Evolutionary conservation across 2,113 vertebrate species (phyloP).

Genomic region (Cricetomys ansorgei): DNA sequence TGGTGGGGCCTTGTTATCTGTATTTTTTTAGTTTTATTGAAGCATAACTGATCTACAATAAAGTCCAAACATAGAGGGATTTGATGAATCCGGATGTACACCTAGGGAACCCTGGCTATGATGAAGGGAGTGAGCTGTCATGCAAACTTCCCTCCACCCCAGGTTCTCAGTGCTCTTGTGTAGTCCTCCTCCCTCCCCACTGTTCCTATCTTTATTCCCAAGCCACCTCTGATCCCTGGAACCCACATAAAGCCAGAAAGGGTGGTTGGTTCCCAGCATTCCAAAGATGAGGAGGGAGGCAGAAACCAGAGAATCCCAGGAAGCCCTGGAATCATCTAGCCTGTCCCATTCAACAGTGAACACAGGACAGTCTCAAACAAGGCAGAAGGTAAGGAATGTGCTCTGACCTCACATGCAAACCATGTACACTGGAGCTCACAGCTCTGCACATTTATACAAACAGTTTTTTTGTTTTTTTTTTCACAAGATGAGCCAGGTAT

Average conservation of each 20-base stretch:
- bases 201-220: background rate
- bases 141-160: background rate
- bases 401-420: background rate
- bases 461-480: background rate
- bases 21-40: background rate
- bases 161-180: background rate
- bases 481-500: background rate
- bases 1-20: background rate
- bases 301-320: background rate
- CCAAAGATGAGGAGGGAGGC: too few relatives aligned
- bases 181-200: background rate
- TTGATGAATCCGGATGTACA: background rate
- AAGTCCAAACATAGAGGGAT: background rate
- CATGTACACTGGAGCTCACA: background rate
- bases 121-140: background rate
- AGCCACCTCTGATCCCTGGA: background rate
- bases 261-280: background rate
- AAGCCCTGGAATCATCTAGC: background rate
- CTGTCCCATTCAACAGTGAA: background rate
- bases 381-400: background rate
- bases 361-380: background rate
- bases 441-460: background rate
- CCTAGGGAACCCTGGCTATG: background rate
- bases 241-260: background rate
- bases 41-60: background rate